phyloP scores from a whole-genome alignment of 2,888 invertebrate genomes.

The Aromia moschata region DNA sequence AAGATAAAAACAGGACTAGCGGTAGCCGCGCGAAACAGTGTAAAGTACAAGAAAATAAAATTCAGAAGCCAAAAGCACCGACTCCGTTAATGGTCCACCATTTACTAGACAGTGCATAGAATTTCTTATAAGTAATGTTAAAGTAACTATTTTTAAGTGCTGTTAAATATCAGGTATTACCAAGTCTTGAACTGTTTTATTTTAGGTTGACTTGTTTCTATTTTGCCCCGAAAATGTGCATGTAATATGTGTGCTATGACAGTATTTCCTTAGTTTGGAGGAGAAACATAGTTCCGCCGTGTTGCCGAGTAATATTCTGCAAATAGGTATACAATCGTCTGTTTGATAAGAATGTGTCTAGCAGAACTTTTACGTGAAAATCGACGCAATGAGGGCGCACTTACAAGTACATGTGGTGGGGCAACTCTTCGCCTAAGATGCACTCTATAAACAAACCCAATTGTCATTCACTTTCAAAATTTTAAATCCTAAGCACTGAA shows the following conservation, averaged over 20 bases:
- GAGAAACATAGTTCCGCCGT: too few relatives aligned
- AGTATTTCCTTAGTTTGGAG: not conserved
- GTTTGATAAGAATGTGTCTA: too few relatives aligned
- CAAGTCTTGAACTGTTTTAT: not conserved
- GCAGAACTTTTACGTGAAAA: too few relatives aligned
- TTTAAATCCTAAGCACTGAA: too few relatives aligned
- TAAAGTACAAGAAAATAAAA: slow-evolving; percentile 41
- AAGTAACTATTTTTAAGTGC: slow-evolving; percentile 9
- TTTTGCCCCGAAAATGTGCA: not conserved
- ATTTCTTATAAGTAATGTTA: not conserved
- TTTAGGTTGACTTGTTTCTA: not conserved
- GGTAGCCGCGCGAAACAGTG: slow-evolving; percentile 44
- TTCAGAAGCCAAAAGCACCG: slow-evolving; percentile 44
- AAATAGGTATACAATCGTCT: too few relatives aligned
- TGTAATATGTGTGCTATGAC: not conserved
- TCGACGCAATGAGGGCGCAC: too few relatives aligned
- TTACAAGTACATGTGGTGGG: too few relatives aligned
- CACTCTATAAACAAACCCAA: too few relatives aligned
- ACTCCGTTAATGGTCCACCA: slow-evolving; percentile 57
- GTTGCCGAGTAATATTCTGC: too few relatives aligned
- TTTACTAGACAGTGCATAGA: slow-evolving; percentile 50
- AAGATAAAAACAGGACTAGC: slow-evolving; percentile 21
- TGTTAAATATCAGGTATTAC: not conserved
- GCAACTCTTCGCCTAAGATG: too few relatives aligned
- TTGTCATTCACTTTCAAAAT: too few relatives aligned